Evolutionary conservation across 2,888 invertebrate species (phyloP).

Genomic region (Netelia melanura): DNA sequence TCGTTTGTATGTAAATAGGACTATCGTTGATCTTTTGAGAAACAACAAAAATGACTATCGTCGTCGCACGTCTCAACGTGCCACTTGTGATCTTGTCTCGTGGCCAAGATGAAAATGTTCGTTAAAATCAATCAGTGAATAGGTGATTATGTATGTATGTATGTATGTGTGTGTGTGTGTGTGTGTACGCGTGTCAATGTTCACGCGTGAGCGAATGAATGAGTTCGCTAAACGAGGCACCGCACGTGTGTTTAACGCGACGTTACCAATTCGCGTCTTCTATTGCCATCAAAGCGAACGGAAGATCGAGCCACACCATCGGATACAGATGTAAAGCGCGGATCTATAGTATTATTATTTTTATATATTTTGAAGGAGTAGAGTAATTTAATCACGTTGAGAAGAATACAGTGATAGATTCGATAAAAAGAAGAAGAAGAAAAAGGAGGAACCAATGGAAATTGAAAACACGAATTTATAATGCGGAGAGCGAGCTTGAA

Average conservation of each 20-base stretch:
- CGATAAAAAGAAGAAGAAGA: slow-evolving; percentile 35
- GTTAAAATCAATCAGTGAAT: slow-evolving; percentile 2
- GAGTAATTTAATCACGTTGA: slow-evolving; percentile 72
- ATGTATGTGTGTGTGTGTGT: neutral
- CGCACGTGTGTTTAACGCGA: neutral
- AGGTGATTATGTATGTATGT: neutral
- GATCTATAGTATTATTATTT: slow-evolving; percentile 81
- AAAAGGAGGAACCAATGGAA: slow-evolving; percentile 25
- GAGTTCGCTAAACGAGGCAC: neutral
- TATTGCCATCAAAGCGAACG: slow-evolving; percentile 6
- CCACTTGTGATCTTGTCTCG: slow-evolving; percentile 11
- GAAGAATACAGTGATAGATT: slow-evolving; percentile 34
- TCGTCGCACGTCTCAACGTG: slow-evolving; percentile 22
- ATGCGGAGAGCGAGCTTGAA: slow-evolving; percentile 6
- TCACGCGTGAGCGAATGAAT: neutral
- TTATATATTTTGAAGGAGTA: slow-evolving; percentile 75
- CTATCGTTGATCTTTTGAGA: slow-evolving; percentile 26
- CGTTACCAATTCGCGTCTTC: slow-evolving; percentile 1
- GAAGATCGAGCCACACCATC: neutral
- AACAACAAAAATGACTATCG: slow-evolving; percentile 28
- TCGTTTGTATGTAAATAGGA: slow-evolving; percentile 48
- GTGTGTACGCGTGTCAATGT: neutral
- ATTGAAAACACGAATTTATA: slow-evolving; percentile 4
- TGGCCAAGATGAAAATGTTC: slow-evolving; percentile 13
- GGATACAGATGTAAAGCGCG: slow-evolving; percentile 59